Evolutionary conservation across 1,140 invertebrate species (phyloP).

Genomic region (Macrostomum lignano): DNA sequence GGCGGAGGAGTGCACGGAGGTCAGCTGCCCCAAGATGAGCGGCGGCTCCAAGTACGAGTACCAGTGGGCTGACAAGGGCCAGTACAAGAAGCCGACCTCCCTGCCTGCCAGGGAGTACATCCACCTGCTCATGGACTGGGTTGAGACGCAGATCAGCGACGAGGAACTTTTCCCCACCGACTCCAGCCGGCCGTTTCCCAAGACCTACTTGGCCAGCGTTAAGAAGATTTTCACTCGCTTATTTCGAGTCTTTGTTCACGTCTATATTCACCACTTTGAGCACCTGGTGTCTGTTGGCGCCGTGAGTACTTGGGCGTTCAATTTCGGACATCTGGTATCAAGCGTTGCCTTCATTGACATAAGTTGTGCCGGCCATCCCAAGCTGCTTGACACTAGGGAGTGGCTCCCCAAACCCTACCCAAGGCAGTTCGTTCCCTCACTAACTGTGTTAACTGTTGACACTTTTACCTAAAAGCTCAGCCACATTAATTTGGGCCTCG

Average conservation of each 20-base stretch:
- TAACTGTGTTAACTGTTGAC: too few species aligned
- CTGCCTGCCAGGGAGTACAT: constrained; percentile 63
- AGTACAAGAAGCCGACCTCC: constrained; percentile 57
- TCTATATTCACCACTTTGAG: constrained; percentile 89
- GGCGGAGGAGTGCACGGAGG: constrained; percentile 51
- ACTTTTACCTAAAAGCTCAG: too few species aligned
- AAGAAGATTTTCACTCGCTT: constrained; percentile 62
- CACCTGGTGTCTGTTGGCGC: constrained; percentile 55
- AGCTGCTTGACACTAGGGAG: too few species aligned
- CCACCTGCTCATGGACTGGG: constrained; percentile 65
- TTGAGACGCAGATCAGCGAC: constrained; percentile 68
- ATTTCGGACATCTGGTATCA: constrained; percentile 1
- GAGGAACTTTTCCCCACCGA: constrained; percentile 55
- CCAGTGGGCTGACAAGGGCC: constrained; percentile 57
- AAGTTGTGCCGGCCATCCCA: too few species aligned
- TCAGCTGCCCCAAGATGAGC: constrained; percentile 62
- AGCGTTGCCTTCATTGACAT: too few species aligned
- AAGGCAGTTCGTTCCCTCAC: too few species aligned
- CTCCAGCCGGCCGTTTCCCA: constrained; percentile 40
- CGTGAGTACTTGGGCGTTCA: constrained; percentile 31
- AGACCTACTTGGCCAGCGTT: constrained; percentile 45
- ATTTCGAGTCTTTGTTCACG: constrained; percentile 76
- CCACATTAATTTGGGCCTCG: too few species aligned
- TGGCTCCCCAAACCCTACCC: too few species aligned
- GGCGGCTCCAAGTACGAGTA: constrained; percentile 61